Evolutionary conservation across 2,797 vertebrate species (phyloP).

Genomic region (Onychomys leucogaster): DNA sequence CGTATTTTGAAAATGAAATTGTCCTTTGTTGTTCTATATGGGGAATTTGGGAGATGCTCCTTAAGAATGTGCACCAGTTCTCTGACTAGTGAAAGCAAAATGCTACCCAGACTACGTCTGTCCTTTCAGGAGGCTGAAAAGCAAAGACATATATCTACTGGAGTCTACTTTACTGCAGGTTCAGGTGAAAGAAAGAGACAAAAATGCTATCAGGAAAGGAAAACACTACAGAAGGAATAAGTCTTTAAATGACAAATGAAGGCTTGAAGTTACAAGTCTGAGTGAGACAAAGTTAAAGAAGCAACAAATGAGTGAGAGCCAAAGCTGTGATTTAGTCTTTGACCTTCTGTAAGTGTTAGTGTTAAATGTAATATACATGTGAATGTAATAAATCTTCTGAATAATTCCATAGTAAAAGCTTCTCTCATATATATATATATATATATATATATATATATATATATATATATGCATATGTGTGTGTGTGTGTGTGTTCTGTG

Average conservation of each 20-base stretch:
- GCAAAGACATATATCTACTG: no score
- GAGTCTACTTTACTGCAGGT: no score
- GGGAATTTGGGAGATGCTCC: not conserved
- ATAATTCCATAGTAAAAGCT: not conserved
- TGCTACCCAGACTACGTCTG: accelerated
- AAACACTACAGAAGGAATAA: not conserved
- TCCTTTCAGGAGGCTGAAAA: not conserved
- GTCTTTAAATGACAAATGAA: not conserved
- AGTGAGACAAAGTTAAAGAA: not conserved
- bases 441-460: no score
- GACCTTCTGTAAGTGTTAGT: not conserved
- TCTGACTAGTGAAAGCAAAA: no score
- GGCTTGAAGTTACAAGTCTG: not conserved
- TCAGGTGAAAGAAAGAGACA: not conserved
- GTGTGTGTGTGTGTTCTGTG: not conserved
- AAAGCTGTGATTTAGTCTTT: not conserved
- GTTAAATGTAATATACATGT: not conserved
- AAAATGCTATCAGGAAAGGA: not conserved
- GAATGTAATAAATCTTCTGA: not conserved
- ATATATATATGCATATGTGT: no score
- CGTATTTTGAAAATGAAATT: not conserved
- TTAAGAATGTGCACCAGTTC: no score
- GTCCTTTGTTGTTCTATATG: no score
- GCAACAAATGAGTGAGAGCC: not conserved
- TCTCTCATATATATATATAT: no score